Conservation (phyloP, 2,888 invertebrate species). For the Ferrisia virgata region DNA sequence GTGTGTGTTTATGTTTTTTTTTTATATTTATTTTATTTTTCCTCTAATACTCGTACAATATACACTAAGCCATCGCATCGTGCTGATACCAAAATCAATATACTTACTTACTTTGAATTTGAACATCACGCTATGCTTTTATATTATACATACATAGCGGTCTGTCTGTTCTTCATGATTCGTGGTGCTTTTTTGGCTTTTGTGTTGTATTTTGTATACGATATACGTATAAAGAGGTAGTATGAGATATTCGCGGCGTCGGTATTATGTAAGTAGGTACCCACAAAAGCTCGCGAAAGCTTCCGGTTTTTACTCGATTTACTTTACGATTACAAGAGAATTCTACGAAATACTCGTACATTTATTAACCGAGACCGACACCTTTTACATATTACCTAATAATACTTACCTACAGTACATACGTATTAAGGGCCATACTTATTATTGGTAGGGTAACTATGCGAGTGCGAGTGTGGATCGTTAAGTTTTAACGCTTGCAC, state of each 20-base stretch:
- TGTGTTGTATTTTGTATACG: background rate
- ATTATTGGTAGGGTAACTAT: no score
- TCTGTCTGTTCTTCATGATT: background rate
- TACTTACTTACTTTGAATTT: no score
- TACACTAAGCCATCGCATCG: background rate
- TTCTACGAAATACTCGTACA: background rate
- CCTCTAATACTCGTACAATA: no score
- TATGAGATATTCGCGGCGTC: no score
- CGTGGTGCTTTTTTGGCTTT: background rate
- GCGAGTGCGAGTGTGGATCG: no score
- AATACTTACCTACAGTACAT: no score
- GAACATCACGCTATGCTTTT: background rate
- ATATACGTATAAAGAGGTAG: no score
- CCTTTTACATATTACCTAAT: background rate
- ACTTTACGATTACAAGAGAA: background rate
- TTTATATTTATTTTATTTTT: no score
- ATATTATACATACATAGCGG: background rate
- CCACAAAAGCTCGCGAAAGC: background rate
- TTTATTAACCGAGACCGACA: background rate
- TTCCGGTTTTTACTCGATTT: background rate
- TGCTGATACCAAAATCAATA: background rate
- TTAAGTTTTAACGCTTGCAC: background rate
- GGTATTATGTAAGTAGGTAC: no score
- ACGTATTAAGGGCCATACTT: no score
- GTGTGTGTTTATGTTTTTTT: no score